Evolutionary conservation across 2,113 vertebrate species (phyloP), one percentile per base, ranked within the genome.

Genomic region (Girardinichthys multiradiatus): DNA sequence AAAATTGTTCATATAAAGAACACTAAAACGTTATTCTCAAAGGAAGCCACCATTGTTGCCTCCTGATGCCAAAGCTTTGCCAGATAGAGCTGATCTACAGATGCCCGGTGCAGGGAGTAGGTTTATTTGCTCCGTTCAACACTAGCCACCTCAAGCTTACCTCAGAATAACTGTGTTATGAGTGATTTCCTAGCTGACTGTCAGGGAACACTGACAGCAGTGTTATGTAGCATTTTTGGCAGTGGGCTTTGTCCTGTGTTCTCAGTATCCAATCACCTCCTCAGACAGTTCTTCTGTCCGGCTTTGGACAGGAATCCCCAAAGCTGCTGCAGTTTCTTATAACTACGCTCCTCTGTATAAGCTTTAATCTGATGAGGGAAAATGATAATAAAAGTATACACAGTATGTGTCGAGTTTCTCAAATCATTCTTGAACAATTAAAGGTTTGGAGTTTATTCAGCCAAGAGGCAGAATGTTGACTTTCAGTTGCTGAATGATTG

Each of bases 11-110:
- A 91, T 90, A n/a, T 89, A 83, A 92, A 92, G 91, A 85, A 92
- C 92, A 80, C 75, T 74, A 68, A 69, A 30, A 76, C 80, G 89
- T 85, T 68, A 80, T 65, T 67, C 72, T 68, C 78, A 71, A 60
- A 37, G 80, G 83, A 59, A 13, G 68, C 65, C 57, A 69, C 78
- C 79, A 72, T 54, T 74, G 86, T 92, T 89, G 88, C 89, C 90
- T 91, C 89, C 78, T 86, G 66, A 93, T 90, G 93, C 93, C 93
- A 94, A 94, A 93, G 93, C 87, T 90, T 82, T 87, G 89, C 90
- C 89, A 90, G 33, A 61, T 63, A 35, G 60, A 48, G 68, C 83
- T 84, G 82, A 76, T 69, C 75, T 76, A 79, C 62, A 85, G 76
- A 76, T 60, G 33, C 35, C 65, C 81, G 77, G 70, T 69, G 39